phyloP scores from a whole-genome alignment of 2,797 vertebrate species.

The Thaleichthys pacificus region DNA sequence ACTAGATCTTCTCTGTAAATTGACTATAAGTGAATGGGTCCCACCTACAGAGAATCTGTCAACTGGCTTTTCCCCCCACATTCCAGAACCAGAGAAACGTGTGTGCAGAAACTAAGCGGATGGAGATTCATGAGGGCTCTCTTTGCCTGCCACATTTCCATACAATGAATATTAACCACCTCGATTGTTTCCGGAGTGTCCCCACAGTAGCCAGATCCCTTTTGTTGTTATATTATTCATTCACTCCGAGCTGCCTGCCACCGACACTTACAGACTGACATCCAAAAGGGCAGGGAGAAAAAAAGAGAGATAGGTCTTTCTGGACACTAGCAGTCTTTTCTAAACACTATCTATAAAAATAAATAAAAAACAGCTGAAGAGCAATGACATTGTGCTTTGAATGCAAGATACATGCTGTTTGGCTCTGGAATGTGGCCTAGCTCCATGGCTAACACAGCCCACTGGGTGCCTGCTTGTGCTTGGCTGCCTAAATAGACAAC shows the following conservation, averaged over 20 bases:
- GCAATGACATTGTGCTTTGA: conserved; percentile 47
- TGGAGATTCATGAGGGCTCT: conserved; percentile 33
- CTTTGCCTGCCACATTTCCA: conserved; percentile 30
- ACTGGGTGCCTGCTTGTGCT: conserved; percentile 65
- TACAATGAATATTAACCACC: conserved; percentile 57
- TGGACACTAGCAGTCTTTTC: no score
- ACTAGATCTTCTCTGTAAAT: no score
- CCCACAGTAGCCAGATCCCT: conserved; percentile 3
- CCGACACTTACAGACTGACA: conserved; percentile 25
- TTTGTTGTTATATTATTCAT: conserved; percentile 48
- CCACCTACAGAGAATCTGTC: background rate
- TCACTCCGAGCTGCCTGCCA: conserved; percentile 24
- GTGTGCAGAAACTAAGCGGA: conserved; percentile 28
- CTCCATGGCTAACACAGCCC: conserved; percentile 65
- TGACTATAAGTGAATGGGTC: no score
- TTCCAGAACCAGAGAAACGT: conserved; percentile 16
- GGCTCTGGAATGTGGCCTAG: conserved; percentile 54
- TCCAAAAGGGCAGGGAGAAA: background rate
- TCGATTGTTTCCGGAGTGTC: conserved; percentile 46
- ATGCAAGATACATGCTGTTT: conserved; percentile 59
- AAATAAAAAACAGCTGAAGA: conserved; percentile 19
- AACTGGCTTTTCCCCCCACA: background rate
- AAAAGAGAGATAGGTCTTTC: background rate
- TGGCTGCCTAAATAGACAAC: conserved; percentile 67
- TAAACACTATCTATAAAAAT: no score